phyloP scores from a whole-genome alignment of 2,113 vertebrate genomes.

The Laticauda laticaudata region DNA sequence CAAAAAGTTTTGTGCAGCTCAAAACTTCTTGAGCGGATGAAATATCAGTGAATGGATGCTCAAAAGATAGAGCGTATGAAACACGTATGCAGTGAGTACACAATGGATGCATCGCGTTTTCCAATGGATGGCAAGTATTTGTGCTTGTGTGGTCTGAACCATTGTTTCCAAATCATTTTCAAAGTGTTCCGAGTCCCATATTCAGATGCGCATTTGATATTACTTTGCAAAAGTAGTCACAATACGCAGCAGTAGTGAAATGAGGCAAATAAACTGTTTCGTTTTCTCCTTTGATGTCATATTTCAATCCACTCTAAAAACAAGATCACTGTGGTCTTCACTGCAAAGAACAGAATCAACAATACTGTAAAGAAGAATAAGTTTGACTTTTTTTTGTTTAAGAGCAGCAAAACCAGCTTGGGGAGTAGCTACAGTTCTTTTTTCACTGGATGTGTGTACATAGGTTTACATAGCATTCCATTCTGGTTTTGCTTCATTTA shows the following conservation, averaged over 20 bases:
- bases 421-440: background rate
- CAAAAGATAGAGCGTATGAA: too few species aligned
- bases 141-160: background rate
- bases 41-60: too few species aligned
- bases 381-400: background rate
- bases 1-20: too few species aligned
- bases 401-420: background rate
- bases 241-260: background rate
- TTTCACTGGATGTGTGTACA: background rate
- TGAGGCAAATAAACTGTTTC: background rate
- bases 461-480: background rate
- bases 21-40: too few species aligned
- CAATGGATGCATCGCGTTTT: too few species aligned
- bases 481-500: background rate
- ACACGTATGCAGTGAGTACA: too few species aligned
- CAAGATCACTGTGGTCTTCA: background rate
- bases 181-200: background rate
- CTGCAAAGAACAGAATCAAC: background rate
- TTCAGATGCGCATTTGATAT: background rate
- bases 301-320: background rate
- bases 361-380: background rate
- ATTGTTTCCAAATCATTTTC: background rate
- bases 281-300: background rate
- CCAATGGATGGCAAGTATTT: background rate
- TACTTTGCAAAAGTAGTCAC: background rate